Evolutionary conservation across 2,113 vertebrate species (phyloP).

Genomic region (Strigops habroptila): DNA sequence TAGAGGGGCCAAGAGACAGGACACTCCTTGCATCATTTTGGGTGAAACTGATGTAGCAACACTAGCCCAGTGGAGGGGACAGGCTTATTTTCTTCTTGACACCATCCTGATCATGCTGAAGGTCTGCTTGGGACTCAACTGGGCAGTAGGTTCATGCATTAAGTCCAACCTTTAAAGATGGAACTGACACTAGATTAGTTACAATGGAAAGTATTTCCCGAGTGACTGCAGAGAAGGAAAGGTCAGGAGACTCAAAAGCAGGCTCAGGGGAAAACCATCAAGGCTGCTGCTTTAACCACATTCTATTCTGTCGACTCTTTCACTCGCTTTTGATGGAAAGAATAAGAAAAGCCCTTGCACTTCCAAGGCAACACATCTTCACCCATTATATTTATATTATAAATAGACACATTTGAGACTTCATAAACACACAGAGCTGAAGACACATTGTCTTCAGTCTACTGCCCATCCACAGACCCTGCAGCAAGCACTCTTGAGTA

Average conservation of each 20-base stretch:
- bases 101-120: not conserved
- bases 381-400: conserved; percentile 14
- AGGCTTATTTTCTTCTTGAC: not conserved
- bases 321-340: conserved; percentile 13
- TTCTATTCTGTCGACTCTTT: not conserved
- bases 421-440: not conserved
- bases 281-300: conserved; percentile 46
- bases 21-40: not conserved
- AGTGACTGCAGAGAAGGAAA: not conserved
- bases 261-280: conserved; percentile 35
- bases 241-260: conserved; percentile 50
- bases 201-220: conserved; percentile 28
- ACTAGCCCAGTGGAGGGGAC: not conserved
- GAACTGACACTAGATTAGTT: conserved; percentile 29
- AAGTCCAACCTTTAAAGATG: not conserved
- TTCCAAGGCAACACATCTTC: not conserved
- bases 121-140: not conserved
- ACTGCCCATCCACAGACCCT: not conserved
- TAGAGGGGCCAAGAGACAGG: not conserved
- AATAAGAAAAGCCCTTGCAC: conserved; percentile 39
- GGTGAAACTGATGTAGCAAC: not conserved
- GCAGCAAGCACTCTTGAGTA: not conserved
- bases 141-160: not conserved
- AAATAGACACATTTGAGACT: conserved; percentile 4
- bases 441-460: not conserved